Conservation (phyloP, 2,113 vertebrate species). For the Rhabdomys dilectus region DNA sequence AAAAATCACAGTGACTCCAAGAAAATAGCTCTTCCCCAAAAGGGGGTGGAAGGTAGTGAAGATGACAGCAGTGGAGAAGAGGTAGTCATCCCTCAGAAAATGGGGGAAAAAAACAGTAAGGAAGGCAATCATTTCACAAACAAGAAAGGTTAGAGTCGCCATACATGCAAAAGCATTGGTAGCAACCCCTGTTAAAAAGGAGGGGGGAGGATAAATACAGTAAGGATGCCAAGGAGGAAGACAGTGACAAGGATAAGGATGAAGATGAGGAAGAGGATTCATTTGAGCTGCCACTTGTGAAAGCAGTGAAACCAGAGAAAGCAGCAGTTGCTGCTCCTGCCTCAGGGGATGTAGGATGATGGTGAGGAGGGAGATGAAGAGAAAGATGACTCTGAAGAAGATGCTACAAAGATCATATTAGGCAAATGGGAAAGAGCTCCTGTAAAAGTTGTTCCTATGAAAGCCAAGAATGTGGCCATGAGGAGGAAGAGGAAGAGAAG, state of each 20-base stretch:
- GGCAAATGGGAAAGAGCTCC: neutral
- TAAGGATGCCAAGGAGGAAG: constrained; percentile 87
- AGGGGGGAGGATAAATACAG: constrained; percentile 88
- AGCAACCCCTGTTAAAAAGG: constrained; percentile 75
- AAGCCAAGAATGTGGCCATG: neutral
- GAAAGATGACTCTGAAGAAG: constrained; percentile 88
- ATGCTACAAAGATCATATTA: constrained; percentile 90
- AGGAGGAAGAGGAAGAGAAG: constrained; percentile 86
- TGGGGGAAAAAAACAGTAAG: constrained; percentile 66
- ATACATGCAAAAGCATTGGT: constrained; percentile 81
- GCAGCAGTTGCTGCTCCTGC: neutral
- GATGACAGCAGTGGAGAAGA: neutral
- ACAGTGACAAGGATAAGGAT: constrained; percentile 82
- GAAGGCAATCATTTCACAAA: constrained; percentile 58
- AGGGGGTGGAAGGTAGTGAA: neutral
- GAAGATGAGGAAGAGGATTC: constrained; percentile 72
- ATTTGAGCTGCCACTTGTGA: constrained; percentile 13
- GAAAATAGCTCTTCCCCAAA: neutral
- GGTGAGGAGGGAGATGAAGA: neutral
- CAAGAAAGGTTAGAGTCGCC: constrained; percentile 63
- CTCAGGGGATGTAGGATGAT: constrained; percentile 35
- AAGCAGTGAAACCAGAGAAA: neutral
- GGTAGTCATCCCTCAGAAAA: constrained; percentile 72
- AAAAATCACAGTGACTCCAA: neutral
- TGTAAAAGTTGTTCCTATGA: neutral